Evolutionary conservation across 2,113 vertebrate genomes (phyloP).

Genomic region (human): DNA sequence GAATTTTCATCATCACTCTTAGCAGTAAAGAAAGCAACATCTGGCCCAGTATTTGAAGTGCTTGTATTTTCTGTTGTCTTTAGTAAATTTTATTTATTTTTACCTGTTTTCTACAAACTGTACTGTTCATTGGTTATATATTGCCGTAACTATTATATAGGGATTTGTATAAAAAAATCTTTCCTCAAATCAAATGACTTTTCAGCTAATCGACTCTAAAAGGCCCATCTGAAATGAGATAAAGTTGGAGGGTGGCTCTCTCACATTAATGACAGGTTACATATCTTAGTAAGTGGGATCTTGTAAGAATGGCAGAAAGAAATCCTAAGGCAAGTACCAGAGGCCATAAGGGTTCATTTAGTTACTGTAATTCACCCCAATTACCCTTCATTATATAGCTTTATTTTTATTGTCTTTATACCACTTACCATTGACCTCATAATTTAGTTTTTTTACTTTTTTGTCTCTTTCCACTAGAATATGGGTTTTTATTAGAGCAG

Average conservation of each 20-base stretch:
- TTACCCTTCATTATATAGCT: not conserved
- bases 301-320: not conserved
- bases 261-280: not conserved
- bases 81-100: constrained; percentile 57
- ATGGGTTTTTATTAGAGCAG: not conserved
- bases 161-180: not conserved
- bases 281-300: not conserved
- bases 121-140: not conserved
- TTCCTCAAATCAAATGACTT: constrained; percentile 22
- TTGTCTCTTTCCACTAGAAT: constrained; percentile 13
- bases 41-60: constrained; percentile 48
- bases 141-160: not conserved
- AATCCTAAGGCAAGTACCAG: not conserved
- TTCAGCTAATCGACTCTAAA: not conserved
- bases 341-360: not conserved
- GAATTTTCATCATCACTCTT: constrained; percentile 65
- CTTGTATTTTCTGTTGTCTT: constrained; percentile 56
- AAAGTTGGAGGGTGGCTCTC: not conserved
- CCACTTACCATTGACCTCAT: not conserved
- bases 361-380: not conserved
- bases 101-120: constrained; percentile 33
- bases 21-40: constrained; percentile 54
- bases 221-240: not conserved
- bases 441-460: not conserved
- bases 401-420: not conserved